These are phyloP conservation scores for Andrena minutula DNA, from an alignment of 2,888 invertebrate genomes.

Conservation along the genomic window DNA sequence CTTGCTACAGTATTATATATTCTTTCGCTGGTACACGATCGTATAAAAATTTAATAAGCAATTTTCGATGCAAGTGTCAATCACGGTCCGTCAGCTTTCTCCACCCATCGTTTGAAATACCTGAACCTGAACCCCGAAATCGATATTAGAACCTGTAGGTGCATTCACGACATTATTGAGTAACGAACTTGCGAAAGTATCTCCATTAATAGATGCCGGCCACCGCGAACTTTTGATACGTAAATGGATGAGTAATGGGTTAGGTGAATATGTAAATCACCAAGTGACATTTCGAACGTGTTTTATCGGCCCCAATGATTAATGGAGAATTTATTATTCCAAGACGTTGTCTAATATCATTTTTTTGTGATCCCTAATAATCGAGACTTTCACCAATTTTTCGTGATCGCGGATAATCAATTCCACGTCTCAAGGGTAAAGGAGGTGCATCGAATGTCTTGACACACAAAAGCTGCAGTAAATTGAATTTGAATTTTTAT, in stretches of 20 bases:
- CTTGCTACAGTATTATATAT: no score
- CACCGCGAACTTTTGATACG: constrained; percentile 39
- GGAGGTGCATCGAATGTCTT: neutral
- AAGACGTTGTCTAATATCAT: constrained; percentile 3
- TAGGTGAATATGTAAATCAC: constrained; percentile 14
- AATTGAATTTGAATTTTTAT: constrained; percentile 6
- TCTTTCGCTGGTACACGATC: no score
- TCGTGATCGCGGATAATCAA: neutral
- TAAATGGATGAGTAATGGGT: constrained; percentile 33
- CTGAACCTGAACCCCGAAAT: no score
- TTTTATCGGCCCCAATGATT: constrained; percentile 18
- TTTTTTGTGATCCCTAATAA: neutral
- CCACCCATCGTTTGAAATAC: no score
- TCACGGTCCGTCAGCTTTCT: no score
- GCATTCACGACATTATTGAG: constrained; percentile 30
- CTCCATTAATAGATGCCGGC: constrained; percentile 53
- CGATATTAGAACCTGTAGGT: neutral
- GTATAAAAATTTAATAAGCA: no score
- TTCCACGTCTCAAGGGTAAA: neutral
- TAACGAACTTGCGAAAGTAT: constrained; percentile 45
- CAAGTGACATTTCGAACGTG: constrained; percentile 19
- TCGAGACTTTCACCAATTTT: neutral
- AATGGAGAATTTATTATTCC: constrained; percentile 7
- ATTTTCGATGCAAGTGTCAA: no score
- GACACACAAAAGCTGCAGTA: neutral